Percentiles rank a stretch among this genome's conserved stretches.
Evolutionary conservation across 2,113 vertebrate genomes (phyloP).

Genomic region (Podocnemis expansa): DNA sequence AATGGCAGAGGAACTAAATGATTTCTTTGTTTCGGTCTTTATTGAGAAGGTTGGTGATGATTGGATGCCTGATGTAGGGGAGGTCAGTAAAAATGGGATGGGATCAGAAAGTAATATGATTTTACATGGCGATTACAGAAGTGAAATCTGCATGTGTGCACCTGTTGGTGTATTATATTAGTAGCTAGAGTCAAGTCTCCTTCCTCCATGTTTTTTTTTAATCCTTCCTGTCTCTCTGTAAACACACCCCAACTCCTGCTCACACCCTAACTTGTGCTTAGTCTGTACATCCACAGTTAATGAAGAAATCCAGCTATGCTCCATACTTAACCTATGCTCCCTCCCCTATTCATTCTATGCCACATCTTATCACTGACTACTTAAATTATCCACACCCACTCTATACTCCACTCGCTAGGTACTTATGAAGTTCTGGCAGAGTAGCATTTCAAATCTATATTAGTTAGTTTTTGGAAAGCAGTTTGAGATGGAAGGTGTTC

Average conservation of each 20-base stretch:
- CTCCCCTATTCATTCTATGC: neutral
- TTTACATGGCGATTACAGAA: neutral
- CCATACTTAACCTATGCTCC: neutral
- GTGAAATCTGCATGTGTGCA: neutral
- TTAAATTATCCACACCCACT: neutral
- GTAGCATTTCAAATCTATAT: neutral
- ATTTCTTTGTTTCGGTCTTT: too few relatives aligned
- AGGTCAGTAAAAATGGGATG: too few relatives aligned
- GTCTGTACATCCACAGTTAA: neutral
- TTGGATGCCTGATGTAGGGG: too few relatives aligned
- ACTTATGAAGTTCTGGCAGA: neutral
- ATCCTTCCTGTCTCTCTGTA: neutral
- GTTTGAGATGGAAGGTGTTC: conserved; percentile 26
- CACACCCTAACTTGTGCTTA: neutral
- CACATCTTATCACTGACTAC: rapidly evolving
- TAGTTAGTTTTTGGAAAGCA: neutral
- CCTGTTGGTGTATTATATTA: neutral
- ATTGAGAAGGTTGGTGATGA: too few relatives aligned
- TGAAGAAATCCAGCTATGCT: rapidly evolving
- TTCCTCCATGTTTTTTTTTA: neutral
- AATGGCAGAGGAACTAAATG: too few relatives aligned
- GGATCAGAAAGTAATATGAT: too few relatives aligned
- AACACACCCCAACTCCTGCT: neutral
- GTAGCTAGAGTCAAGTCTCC: neutral
- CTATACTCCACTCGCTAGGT: rapidly evolving